A percentile compares a stretch with the other conserved stretches of the same genome.
Evolutionary conservation across 2,113 vertebrate genomes (phyloP).

Genomic region (Nothoprocta pentlandii): DNA sequence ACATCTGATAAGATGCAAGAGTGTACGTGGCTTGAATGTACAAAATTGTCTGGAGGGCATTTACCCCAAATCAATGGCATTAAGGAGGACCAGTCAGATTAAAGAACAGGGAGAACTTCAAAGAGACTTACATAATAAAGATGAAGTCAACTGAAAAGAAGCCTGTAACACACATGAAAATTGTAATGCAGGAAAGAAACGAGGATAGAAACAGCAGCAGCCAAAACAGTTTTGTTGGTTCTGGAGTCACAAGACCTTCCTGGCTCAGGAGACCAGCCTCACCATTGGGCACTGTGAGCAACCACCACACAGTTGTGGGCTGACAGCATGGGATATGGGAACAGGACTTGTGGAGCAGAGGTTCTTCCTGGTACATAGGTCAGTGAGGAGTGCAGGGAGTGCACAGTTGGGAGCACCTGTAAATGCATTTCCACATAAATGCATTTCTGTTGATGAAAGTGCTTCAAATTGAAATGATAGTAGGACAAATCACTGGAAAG

Average conservation of each 20-base stretch:
- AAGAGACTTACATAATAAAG: not conserved
- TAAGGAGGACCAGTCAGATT: not conserved
- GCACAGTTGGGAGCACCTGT: rapidly evolving
- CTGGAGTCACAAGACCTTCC: not conserved
- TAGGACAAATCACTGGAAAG: not conserved
- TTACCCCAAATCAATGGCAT: not conserved
- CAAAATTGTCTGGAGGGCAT: not conserved
- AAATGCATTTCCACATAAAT: not conserved
- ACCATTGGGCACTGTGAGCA: not conserved
- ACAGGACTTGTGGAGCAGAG: not conserved
- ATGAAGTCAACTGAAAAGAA: not conserved
- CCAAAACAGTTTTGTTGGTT: not conserved
- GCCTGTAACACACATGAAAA: not conserved
- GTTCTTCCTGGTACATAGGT: rapidly evolving
- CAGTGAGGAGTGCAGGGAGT: rapidly evolving
- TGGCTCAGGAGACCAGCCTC: not conserved
- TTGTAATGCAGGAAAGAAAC: not conserved
- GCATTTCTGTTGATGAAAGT: not conserved
- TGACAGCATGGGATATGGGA: not conserved
- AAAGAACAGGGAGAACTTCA: not conserved
- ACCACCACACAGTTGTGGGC: not conserved
- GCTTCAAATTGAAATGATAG: not conserved
- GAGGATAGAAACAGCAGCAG: not conserved
- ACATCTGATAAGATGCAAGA: not conserved
- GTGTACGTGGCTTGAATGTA: not conserved